These are phyloP conservation scores for Hipparchia semele DNA, from an alignment of 2,888 invertebrate genomes.

Conservation along the genomic window DNA sequence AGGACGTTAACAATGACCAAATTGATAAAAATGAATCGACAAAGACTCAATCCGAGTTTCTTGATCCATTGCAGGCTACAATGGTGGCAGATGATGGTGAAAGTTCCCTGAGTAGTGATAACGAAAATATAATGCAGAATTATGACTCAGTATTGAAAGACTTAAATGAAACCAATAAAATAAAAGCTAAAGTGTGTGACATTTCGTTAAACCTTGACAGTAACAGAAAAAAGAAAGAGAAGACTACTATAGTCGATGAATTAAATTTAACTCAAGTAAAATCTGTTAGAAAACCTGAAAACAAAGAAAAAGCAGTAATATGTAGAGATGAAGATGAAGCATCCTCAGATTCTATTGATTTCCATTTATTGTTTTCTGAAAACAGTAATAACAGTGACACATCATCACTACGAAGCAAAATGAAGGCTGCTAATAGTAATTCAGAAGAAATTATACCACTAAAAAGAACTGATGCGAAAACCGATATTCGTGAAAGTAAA, in stretches of 20 bases:
- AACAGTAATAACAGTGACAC: conserved; percentile 61
- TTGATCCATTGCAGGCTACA: conserved; percentile 62
- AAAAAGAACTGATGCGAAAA: conserved; percentile 60
- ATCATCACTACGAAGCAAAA: not conserved
- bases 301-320: conserved; percentile 32
- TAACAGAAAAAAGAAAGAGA: conserved; percentile 53
- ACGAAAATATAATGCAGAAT: conserved; percentile 65
- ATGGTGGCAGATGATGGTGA: conserved; percentile 44
- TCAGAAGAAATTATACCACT: conserved; percentile 58
- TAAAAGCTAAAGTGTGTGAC: conserved; percentile 50
- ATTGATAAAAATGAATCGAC: conserved; percentile 53
- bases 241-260: conserved; percentile 61
- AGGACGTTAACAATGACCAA: conserved; percentile 52
- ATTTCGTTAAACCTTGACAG: conserved; percentile 62
- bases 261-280: conserved; percentile 67
- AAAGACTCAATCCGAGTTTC: conserved; percentile 51
- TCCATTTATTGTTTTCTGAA: conserved; percentile 68
- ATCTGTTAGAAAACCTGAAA: conserved; percentile 39
- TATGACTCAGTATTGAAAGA: conserved; percentile 65
- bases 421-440: conserved; percentile 33
- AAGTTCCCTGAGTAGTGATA: conserved; percentile 61
- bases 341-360: conserved; percentile 66
- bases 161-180: conserved; percentile 55
- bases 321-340: conserved; percentile 43
- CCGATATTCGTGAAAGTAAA: conserved; percentile 52